Conservation (phyloP, 2,113 vertebrate species). For the Gyps fulvus region DNA sequence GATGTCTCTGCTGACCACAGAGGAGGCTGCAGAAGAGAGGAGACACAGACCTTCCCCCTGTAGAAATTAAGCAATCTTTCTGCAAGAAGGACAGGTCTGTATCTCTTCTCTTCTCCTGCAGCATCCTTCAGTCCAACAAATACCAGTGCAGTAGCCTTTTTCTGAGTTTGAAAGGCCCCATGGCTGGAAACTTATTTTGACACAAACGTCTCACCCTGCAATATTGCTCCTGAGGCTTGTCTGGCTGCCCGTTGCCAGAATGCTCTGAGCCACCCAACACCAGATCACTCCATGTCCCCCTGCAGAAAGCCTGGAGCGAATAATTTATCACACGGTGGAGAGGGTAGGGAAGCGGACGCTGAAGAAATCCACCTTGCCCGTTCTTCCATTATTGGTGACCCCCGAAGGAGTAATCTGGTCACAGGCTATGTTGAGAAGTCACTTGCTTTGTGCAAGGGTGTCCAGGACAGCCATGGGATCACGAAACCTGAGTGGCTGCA, state of each 20-base stretch:
- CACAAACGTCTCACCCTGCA: not conserved
- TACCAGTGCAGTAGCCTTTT: not conserved
- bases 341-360: not conserved
- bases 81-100: not conserved
- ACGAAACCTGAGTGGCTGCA: not conserved
- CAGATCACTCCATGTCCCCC: fast-evolving
- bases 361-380: not conserved
- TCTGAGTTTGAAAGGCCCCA: not conserved
- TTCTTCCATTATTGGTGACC: not conserved
- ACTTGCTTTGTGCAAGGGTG: not conserved
- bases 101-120: not conserved
- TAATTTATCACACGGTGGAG: too few species aligned
- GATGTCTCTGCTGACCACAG: not conserved
- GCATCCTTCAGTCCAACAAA: not conserved
- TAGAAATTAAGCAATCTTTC: not conserved
- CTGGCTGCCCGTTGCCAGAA: not conserved
- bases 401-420: not conserved
- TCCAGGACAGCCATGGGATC: not conserved
- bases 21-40: not conserved
- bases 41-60: not conserved
- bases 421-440: too few species aligned
- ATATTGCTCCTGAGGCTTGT: not conserved
- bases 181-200: not conserved
- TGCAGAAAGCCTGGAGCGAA: not conserved
- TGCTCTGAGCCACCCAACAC: not conserved